phyloP scores from a whole-genome alignment of 2,797 vertebrate species.

The Parauchenoglanis punctatus region DNA sequence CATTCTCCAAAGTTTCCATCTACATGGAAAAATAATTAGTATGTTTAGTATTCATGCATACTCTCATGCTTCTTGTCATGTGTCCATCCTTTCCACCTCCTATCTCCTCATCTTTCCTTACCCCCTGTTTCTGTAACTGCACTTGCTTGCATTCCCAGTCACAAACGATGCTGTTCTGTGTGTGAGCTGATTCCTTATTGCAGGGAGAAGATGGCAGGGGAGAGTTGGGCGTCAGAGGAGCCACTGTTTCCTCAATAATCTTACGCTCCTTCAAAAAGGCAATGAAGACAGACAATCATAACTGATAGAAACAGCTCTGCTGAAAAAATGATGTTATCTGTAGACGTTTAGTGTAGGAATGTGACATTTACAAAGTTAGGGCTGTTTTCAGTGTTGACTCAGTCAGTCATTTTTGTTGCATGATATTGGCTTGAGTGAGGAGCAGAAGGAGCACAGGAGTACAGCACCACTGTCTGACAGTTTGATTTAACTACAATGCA shows the following conservation, averaged over 20 bases:
- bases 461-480: background rate
- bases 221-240: constrained; percentile 82
- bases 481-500: background rate
- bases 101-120: constrained; percentile 54
- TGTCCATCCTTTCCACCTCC: background rate
- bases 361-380: background rate
- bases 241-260: constrained; percentile 92
- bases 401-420: background rate
- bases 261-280: constrained; percentile 81
- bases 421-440: background rate
- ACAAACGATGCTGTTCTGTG: constrained; percentile 74
- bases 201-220: constrained; percentile 74
- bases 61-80: background rate
- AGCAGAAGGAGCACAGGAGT: background rate
- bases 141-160: constrained; percentile 76
- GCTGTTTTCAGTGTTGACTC: background rate
- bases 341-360: background rate
- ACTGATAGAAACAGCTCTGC: background rate
- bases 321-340: background rate
- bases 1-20: constrained; percentile 66
- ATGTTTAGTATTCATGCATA: background rate
- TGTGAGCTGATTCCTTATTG: constrained; percentile 71
- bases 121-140: constrained; percentile 70
- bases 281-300: constrained; percentile 9
- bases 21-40: background rate